These are phyloP conservation scores for Cataglyphis hispanica DNA, from an alignment of 1,140 invertebrate genomes.

Conservation along the genomic window DNA sequence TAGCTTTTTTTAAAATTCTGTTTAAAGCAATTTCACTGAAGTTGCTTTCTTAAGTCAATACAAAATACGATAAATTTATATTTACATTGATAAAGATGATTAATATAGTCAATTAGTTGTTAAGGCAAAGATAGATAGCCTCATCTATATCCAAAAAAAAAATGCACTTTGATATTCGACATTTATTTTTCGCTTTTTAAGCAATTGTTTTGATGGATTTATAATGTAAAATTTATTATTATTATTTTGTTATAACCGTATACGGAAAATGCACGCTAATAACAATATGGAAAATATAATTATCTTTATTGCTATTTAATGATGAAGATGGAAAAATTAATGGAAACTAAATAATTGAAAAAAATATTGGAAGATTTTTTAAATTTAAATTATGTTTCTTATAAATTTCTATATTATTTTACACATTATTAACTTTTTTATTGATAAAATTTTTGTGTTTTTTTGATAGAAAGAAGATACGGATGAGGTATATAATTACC, in stretches of 20 bases:
- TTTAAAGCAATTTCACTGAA: neutral
- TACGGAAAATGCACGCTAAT: too few species aligned
- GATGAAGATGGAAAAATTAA: neutral
- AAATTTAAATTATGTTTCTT: neutral
- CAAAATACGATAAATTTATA: conserved; percentile 6
- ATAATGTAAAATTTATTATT: neutral
- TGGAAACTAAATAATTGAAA: neutral
- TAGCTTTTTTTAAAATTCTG: neutral
- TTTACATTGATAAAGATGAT: conserved; percentile 40
- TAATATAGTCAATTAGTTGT: neutral
- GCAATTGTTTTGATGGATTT: neutral
- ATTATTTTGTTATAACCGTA: neutral
- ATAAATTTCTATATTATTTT: neutral
- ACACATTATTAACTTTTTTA: neutral
- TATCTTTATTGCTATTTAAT: conserved; percentile 5
- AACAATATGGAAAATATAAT: too few species aligned
- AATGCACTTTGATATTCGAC: neutral
- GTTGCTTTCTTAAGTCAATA: neutral
- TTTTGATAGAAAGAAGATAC: neutral
- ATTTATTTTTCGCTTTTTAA: neutral
- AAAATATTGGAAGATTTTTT: neutral
- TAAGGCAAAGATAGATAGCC: conserved; percentile 15
- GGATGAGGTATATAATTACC: neutral
- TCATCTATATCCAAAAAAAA: neutral
- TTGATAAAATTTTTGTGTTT: neutral